Conservation (phyloP, 2,888 invertebrate species). For the Julus scandinavius region DNA sequence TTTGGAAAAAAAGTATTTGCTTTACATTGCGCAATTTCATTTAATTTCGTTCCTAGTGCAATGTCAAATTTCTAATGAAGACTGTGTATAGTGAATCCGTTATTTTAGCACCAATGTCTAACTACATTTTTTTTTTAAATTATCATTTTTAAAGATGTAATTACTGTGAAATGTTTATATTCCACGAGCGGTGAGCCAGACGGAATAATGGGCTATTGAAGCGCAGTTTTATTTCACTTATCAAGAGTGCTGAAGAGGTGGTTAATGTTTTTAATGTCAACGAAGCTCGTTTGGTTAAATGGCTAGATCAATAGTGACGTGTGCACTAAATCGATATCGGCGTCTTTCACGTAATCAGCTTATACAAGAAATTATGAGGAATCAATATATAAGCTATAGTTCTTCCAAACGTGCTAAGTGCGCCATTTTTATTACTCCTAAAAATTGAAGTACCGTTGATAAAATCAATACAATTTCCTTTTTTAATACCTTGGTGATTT, state of each 20-base stretch:
- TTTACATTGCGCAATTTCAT: too few relatives aligned
- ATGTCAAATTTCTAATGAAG: background rate
- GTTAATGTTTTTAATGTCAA: conserved; percentile 23
- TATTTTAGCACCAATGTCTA: background rate
- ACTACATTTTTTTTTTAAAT: background rate
- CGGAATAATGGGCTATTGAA: conserved; percentile 19
- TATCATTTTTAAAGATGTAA: background rate
- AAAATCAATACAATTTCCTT: conserved; percentile 28
- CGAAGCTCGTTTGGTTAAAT: conserved; percentile 25
- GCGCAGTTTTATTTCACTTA: background rate
- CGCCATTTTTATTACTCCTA: background rate
- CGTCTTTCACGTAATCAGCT: conserved; percentile 35
- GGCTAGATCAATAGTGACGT: conserved; percentile 34
- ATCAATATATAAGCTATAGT: background rate
- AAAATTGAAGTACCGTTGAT: background rate
- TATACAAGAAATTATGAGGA: conserved; percentile 17
- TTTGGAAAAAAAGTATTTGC: too few relatives aligned
- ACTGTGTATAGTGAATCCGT: background rate
- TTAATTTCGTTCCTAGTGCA: background rate
- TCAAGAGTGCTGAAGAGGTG: conserved; percentile 8
- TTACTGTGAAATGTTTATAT: background rate
- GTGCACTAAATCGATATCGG: conserved; percentile 2
- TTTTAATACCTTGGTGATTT: background rate
- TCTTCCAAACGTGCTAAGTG: conserved; percentile 38
- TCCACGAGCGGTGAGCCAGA: background rate